These are phyloP conservation scores for Conops quadrifasciatus DNA, from an alignment of 2,888 invertebrate species.

Conservation along the genomic window DNA sequence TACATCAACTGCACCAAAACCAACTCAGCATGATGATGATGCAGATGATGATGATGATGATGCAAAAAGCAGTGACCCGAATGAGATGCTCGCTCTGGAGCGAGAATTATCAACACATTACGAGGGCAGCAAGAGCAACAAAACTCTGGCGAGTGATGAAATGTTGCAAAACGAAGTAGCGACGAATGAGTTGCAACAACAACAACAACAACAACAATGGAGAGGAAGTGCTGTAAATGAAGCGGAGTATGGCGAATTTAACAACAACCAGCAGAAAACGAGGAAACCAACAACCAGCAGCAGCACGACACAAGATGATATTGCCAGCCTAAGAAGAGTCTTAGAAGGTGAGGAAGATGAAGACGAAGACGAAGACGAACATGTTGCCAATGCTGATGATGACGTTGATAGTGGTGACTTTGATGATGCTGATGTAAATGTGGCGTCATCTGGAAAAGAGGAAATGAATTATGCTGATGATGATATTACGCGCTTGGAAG, in stretches of 20 bases:
- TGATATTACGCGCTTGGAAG: background rate
- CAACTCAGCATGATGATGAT: slow-evolving; percentile 40
- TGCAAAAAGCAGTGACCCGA: slow-evolving; percentile 51
- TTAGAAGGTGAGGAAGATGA: slow-evolving; percentile 55
- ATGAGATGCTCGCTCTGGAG: slow-evolving; percentile 56
- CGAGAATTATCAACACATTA: slow-evolving; percentile 53
- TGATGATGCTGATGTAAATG: background rate
- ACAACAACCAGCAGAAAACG: background rate
- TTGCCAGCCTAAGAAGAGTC: slow-evolving; percentile 58
- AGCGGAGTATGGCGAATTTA: background rate
- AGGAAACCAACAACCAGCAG: background rate
- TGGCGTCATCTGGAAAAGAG: too few species aligned
- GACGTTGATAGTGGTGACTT: background rate
- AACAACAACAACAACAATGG: too few species aligned
- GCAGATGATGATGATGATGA: slow-evolving; percentile 40
- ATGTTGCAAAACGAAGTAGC: background rate
- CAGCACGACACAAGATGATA: slow-evolving; percentile 45
- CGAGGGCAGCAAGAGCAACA: slow-evolving; percentile 3
- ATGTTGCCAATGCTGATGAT: background rate
- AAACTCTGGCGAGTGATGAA: slow-evolving; percentile 18
- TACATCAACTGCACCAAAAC: background rate
- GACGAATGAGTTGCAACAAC: background rate
- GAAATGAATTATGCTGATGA: background rate
- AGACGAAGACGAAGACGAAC: background rate
- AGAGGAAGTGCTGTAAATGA: background rate